Evolutionary conservation across 2,888 invertebrate species (phyloP).

Genomic region (Drosophila paramelanica): DNA sequence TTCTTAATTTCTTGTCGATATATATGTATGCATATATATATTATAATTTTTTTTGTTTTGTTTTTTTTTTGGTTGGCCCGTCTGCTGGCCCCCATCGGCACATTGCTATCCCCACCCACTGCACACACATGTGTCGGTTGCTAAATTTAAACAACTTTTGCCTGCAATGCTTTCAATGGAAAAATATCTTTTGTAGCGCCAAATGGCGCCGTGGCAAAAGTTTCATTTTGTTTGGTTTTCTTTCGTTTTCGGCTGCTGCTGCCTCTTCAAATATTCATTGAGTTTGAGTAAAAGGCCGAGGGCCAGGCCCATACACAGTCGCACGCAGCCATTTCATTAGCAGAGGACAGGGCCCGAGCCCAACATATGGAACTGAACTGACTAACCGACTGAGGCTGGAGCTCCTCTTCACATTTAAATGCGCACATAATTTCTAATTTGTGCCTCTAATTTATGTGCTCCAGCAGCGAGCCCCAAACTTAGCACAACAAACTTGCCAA

Average conservation of each 20-base stretch:
- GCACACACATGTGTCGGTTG: conserved; percentile 66
- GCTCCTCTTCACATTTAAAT: conserved; percentile 82
- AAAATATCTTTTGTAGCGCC: conserved; percentile 78
- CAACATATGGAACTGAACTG: conserved; percentile 69
- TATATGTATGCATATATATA: neutral
- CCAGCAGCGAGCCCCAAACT: conserved; percentile 70
- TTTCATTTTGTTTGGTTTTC: conserved; percentile 59
- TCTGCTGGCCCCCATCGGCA: conserved; percentile 9
- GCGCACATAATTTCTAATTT: conserved; percentile 85
- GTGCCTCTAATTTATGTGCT: conserved; percentile 83
- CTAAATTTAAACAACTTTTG: conserved; percentile 77
- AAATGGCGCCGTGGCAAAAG: conserved; percentile 76
- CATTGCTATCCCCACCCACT: conserved; percentile 52
- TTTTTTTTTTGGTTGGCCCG: conserved; percentile 5
- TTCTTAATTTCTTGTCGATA: conserved; percentile 18
- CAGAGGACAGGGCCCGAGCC: conserved; percentile 36
- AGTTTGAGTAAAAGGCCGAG: conserved; percentile 74
- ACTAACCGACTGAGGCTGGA: conserved; percentile 33
- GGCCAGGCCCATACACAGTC: conserved; percentile 13
- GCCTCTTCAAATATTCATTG: conserved; percentile 79
- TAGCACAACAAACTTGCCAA: conserved; percentile 82
- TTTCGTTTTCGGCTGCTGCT: conserved; percentile 26
- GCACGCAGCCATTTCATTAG: conserved; percentile 72
- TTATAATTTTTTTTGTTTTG: neutral
- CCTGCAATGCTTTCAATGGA: conserved; percentile 72